Conservation (phyloP, 2,113 vertebrate genomes). For the Lophotis ruficrista region DNA sequence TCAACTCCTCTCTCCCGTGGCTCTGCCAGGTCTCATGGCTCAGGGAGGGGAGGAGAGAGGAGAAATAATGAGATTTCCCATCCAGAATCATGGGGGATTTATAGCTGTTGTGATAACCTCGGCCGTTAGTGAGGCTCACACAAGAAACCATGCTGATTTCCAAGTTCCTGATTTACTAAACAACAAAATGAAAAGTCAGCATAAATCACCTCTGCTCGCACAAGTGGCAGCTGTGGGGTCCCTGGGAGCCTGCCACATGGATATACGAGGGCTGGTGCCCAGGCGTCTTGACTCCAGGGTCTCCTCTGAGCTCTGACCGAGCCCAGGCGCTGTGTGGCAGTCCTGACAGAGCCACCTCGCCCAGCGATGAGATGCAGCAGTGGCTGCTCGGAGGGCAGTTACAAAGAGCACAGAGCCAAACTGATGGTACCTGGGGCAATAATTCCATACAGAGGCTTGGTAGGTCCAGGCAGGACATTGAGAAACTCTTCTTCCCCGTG, state of each 20-base stretch:
- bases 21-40: conserved; percentile 63
- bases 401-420: background rate
- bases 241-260: background rate
- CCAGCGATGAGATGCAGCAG: accelerated
- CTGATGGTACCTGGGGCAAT: background rate
- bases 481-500: background rate
- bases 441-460: background rate
- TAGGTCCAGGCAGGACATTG: background rate
- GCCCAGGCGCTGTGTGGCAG: background rate
- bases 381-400: background rate
- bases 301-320: background rate
- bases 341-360: background rate
- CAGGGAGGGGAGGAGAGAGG: conserved; percentile 36
- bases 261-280: background rate
- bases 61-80: conserved; percentile 75
- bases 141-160: conserved; percentile 43
- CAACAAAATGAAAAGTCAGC: conserved; percentile 48
- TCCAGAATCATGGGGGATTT: conserved; percentile 68
- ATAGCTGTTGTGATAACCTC: conserved; percentile 76
- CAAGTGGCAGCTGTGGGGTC: conserved; percentile 19
- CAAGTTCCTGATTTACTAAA: conserved; percentile 61
- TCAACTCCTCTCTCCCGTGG: conserved; percentile 43
- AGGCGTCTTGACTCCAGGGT: accelerated
- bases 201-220: conserved; percentile 44
- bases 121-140: conserved; percentile 21